Evolutionary conservation across 2,113 vertebrate genomes (phyloP).

Genomic region (Hippopotamus amphibius): DNA sequence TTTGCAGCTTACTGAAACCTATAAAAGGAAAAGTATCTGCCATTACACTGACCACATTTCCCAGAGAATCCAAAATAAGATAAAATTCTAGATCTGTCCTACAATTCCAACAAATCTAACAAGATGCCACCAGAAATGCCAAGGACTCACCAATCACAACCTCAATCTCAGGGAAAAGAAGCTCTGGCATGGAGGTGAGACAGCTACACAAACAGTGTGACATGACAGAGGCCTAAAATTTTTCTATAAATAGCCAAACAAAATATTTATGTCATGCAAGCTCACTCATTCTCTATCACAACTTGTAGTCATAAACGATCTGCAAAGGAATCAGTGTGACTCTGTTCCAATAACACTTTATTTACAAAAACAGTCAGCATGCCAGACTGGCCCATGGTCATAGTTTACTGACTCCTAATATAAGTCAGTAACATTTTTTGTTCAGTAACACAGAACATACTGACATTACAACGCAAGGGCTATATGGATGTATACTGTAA

Average conservation of each 20-base stretch:
- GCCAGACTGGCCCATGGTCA: neutral
- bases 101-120: constrained; percentile 49
- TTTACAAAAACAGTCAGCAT: constrained; percentile 32
- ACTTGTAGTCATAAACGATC: neutral
- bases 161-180: neutral
- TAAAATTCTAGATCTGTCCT: neutral
- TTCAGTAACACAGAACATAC: neutral
- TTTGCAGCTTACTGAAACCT: neutral
- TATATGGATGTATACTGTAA: neutral
- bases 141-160: neutral
- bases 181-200: neutral
- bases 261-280: neutral
- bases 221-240: neutral
- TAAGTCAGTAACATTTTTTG: constrained; percentile 1
- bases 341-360: constrained; percentile 13
- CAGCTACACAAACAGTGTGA: neutral
- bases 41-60: neutral
- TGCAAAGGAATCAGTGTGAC: neutral
- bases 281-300: neutral
- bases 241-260: neutral
- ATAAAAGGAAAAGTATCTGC: neutral
- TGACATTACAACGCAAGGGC: neutral
- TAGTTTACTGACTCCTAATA: neutral
- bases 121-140: neutral
- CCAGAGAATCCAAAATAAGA: constrained; percentile 25